A percentile compares a stretch with the other conserved stretches of the same genome.
phyloP scores from a whole-genome alignment of 2,888 invertebrate species.

The Mamestra brassicae region DNA sequence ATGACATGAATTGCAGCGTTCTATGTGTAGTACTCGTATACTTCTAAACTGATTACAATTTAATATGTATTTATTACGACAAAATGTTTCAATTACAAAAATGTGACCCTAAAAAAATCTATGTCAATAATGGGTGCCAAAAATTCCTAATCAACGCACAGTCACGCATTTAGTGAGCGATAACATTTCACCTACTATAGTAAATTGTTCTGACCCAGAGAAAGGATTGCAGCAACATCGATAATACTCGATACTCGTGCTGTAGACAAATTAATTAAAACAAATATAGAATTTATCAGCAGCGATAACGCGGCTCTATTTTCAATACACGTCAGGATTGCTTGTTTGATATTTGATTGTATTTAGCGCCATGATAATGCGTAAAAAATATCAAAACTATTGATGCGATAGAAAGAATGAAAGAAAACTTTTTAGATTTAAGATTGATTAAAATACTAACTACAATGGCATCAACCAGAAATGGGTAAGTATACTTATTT shows the following conservation, averaged over 20 bases:
- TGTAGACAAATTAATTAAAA: constrained; percentile 44
- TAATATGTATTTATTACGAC: background rate
- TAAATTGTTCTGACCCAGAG: constrained; percentile 41
- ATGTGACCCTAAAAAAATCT: background rate
- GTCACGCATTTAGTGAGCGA: constrained; percentile 20
- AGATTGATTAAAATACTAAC: background rate
- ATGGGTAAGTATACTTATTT: too few species aligned
- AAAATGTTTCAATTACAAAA: background rate
- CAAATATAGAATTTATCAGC: constrained; percentile 36
- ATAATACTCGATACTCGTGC: constrained; percentile 32
- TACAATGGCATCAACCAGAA: background rate
- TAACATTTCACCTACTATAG: constrained; percentile 33
- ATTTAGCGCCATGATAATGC: background rate
- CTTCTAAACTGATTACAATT: too few species aligned
- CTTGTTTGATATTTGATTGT: background rate
- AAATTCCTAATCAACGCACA: constrained; percentile 12
- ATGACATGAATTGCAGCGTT: too few species aligned
- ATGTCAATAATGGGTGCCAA: background rate
- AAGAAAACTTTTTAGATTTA: background rate
- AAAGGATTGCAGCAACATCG: constrained; percentile 26
- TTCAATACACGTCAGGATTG: constrained; percentile 3
- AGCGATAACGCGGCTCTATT: constrained; percentile 34
- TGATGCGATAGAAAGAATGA: background rate
- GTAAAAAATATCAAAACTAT: background rate
- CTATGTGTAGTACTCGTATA: too few species aligned